These are phyloP conservation scores for Marasmarcha lunaedactyla DNA, from an alignment of 2,888 invertebrate species.

Conservation along the genomic window DNA sequence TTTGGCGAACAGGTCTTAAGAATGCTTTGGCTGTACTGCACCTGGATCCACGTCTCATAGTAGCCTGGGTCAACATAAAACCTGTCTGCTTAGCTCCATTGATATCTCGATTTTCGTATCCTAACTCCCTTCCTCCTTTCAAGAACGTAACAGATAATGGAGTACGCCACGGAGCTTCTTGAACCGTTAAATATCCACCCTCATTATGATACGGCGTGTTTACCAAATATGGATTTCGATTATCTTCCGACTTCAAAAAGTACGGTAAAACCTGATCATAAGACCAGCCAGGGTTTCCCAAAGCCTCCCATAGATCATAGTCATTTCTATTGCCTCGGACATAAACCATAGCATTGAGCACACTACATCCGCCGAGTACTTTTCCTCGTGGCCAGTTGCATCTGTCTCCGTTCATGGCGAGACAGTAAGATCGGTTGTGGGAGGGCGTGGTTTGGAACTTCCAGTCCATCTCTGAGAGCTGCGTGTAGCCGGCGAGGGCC, in stretches of 20 bases:
- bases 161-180: constrained; percentile 86
- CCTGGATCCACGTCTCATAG: constrained; percentile 84
- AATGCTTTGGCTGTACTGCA: constrained; percentile 93
- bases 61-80: constrained; percentile 89
- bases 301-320: constrained; percentile 87
- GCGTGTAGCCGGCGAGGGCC: constrained; percentile 84
- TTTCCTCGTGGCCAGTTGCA: constrained; percentile 95
- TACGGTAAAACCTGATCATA: constrained; percentile 85
- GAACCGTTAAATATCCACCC: constrained; percentile 86
- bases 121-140: constrained; percentile 85
- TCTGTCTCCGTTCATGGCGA: constrained; percentile 87
- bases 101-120: constrained; percentile 83
- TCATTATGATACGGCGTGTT: constrained; percentile 80
- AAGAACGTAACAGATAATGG: constrained; percentile 86
- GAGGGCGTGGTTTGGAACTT: constrained; percentile 89
- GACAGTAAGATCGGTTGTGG: constrained; percentile 81
- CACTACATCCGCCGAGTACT: constrained; percentile 88
- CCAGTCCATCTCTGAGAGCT: constrained; percentile 91
- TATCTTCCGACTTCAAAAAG: constrained; percentile 89
- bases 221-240: constrained; percentile 84
- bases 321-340: constrained; percentile 88
- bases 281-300: constrained; percentile 90
- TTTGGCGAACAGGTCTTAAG: constrained; percentile 81
- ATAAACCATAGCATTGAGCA: constrained; percentile 93
- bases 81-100: constrained; percentile 88